phyloP scores from a whole-genome alignment of 2,113 vertebrate genomes.

The Ageneiosus marmoratus region DNA sequence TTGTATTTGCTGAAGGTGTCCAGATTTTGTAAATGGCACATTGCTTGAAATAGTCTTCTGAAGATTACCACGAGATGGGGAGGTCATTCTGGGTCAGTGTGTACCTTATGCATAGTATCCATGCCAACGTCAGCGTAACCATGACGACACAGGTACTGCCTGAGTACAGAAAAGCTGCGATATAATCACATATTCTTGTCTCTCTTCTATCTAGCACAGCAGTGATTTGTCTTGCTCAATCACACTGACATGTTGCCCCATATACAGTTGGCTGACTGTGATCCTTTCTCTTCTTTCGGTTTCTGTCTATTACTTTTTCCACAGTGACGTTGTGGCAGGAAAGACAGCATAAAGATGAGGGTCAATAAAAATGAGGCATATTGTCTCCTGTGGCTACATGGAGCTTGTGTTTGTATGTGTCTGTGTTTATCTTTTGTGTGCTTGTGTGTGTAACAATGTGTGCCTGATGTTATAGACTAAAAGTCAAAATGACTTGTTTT shows the following conservation, averaged over 20 bases:
- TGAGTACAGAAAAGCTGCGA: constrained; percentile 47
- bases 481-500: background rate
- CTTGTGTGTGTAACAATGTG: background rate
- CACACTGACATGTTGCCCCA: background rate
- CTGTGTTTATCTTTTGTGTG: background rate
- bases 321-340: constrained; percentile 35
- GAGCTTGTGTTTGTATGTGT: background rate
- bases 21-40: constrained; percentile 8
- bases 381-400: constrained; percentile 4
- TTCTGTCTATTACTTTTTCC: constrained; percentile 13
- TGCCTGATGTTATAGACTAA: background rate
- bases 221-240: background rate
- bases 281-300: background rate
- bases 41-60: background rate
- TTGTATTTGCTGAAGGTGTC: background rate
- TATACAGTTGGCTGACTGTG: background rate
- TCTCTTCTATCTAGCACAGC: constrained; percentile 15
- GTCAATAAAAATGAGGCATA: background rate
- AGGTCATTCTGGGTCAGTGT: constrained; percentile 5
- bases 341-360: constrained; percentile 17
- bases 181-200: constrained; percentile 53
- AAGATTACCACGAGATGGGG: background rate
- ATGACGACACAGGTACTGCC: constrained; percentile 38
- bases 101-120: constrained; percentile 17
- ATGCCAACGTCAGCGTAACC: constrained; percentile 54